phyloP scores from a whole-genome alignment of 2,797 vertebrate genomes.

The Ptychobarbus kaznakovi region DNA sequence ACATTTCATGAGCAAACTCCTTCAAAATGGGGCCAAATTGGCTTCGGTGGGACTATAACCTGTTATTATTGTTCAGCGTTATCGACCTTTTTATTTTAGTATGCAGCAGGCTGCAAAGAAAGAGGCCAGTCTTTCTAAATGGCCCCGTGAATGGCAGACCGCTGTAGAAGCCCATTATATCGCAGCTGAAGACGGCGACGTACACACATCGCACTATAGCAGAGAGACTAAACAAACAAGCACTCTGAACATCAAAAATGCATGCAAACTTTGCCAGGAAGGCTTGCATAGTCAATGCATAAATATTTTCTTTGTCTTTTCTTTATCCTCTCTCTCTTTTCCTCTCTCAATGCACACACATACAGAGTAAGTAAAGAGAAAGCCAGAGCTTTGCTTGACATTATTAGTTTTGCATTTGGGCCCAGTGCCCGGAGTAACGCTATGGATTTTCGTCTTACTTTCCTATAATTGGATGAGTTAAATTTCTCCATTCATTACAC shows the following conservation, averaged over 20 bases:
- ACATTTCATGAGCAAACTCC: constrained; percentile 61
- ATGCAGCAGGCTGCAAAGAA: constrained; percentile 58
- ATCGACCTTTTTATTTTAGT: constrained; percentile 70
- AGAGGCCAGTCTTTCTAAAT: constrained; percentile 66
- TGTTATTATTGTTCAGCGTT: constrained; percentile 68
- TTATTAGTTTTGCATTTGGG: constrained; percentile 99
- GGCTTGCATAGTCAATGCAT: constrained; percentile 27
- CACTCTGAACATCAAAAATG: constrained; percentile 46
- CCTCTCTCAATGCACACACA: neutral
- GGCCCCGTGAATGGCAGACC: constrained; percentile 54
- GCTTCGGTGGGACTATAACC: constrained; percentile 60
- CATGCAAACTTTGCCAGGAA: constrained; percentile 44
- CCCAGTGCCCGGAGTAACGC: constrained; percentile 92
- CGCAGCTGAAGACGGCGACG: constrained; percentile 61
- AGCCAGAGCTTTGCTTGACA: constrained; percentile 78
- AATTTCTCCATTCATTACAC: constrained; percentile 99
- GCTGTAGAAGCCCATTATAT: constrained; percentile 59
- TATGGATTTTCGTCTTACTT: constrained; percentile 95
- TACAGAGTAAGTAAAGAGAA: constrained; percentile 41
- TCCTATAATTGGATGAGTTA: constrained; percentile 99
- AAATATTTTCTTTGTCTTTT: constrained; percentile 16
- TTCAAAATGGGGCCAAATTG: constrained; percentile 57
- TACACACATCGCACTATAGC: constrained; percentile 20
- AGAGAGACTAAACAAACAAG: constrained; percentile 43
- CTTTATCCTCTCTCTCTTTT: constrained; percentile 16